These are phyloP conservation scores for Platypus cylindrus DNA, from an alignment of 2,888 invertebrate genomes.

Conservation along the genomic window DNA sequence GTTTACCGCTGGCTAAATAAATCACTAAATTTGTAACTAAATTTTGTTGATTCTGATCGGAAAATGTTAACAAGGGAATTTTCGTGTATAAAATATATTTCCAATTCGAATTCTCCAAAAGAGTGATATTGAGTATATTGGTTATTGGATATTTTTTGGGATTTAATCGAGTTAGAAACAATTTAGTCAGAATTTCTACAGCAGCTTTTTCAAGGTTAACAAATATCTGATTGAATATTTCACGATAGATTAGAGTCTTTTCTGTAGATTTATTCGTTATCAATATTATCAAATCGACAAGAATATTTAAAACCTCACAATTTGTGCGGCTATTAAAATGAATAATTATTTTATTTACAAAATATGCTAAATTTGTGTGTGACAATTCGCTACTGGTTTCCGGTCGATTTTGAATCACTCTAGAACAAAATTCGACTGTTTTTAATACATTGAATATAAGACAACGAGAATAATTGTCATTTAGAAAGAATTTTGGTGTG, in stretches of 20 bases:
- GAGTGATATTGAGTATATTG: slow-evolving; percentile 40
- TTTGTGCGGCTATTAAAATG: slow-evolving; percentile 41
- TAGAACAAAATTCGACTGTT: slow-evolving; percentile 46
- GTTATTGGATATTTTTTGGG: slow-evolving; percentile 36
- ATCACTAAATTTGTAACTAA: slow-evolving; percentile 47
- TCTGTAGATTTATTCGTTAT: slow-evolving; percentile 36
- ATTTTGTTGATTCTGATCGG: slow-evolving; percentile 31
- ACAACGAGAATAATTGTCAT: slow-evolving; percentile 44
- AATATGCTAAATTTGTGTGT: slow-evolving; percentile 19
- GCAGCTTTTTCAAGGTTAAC: slow-evolving; percentile 43
- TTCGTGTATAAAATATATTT: slow-evolving; percentile 50
- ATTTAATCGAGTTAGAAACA: slow-evolving; percentile 42
- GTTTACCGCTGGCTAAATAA: slow-evolving; percentile 40
- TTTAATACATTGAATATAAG: slow-evolving; percentile 48
- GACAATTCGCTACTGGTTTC: slow-evolving; percentile 27
- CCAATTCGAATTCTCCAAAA: slow-evolving; percentile 47
- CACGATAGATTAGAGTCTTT: slow-evolving; percentile 33
- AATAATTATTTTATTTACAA: slow-evolving; percentile 49
- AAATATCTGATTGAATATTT: slow-evolving; percentile 41
- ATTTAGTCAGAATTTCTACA: slow-evolving; percentile 44
- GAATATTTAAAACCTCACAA: slow-evolving; percentile 37
- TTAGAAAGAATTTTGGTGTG: slow-evolving; percentile 44
- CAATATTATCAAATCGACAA: slow-evolving; percentile 43
- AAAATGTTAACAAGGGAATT: slow-evolving; percentile 43
- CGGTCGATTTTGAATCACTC: slow-evolving; percentile 27